Conservation (phyloP, 2,888 invertebrate genomes). For the Chaetogeoica ovagalla region DNA sequence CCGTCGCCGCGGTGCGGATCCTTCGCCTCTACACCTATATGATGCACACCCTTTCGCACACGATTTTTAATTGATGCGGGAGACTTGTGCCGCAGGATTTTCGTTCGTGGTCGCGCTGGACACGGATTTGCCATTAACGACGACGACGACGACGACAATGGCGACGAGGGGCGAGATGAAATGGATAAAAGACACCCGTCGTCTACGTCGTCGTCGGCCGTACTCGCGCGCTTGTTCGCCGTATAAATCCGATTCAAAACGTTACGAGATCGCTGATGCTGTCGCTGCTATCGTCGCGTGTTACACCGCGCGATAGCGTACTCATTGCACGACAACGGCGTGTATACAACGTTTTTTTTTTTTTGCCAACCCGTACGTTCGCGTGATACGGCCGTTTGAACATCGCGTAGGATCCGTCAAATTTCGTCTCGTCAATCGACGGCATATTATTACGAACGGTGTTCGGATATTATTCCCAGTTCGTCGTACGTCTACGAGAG, state of each 20-base stretch:
- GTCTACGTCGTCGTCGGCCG: background rate
- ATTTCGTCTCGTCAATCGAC: background rate
- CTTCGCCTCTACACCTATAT: too few species aligned
- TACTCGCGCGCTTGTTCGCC: background rate
- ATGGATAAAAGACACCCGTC: slow-evolving; percentile 23
- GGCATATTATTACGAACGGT: too few species aligned
- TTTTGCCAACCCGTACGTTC: background rate
- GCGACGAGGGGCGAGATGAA: background rate
- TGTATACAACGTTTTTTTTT: too few species aligned
- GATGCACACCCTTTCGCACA: too few species aligned
- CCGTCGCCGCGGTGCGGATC: too few species aligned
- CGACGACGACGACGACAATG: background rate
- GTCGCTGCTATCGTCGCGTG: background rate
- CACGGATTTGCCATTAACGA: slow-evolving; percentile 52
- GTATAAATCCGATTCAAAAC: slow-evolving; percentile 35
- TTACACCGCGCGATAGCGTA: background rate
- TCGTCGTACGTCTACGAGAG: too few species aligned
- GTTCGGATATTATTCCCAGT: too few species aligned
- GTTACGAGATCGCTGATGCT: background rate
- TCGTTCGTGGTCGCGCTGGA: slow-evolving; percentile 15
- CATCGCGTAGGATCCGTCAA: slow-evolving; percentile 5
- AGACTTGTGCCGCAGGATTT: slow-evolving; percentile 11
- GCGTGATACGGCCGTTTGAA: background rate
- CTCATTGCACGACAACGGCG: background rate
- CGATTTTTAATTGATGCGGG: too few species aligned